Base-by-base conservation (phyloP, 2,888 invertebrate genomes). In the Gymnocheta viridis region DNA sequence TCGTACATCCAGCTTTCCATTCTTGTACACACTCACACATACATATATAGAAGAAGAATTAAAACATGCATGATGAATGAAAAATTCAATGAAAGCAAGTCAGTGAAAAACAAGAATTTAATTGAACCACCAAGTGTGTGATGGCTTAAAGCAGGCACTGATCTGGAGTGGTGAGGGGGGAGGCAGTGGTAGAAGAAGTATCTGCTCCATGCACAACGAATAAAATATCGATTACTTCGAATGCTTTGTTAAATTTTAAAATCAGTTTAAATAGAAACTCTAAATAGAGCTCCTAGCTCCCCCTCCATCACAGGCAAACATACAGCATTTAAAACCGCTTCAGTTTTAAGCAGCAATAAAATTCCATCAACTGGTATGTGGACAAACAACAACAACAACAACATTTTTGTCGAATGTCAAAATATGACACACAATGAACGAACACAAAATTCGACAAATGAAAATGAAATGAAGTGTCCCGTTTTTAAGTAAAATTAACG, bases 101-200 rank as follows among this genome's bases (percentile, higher is more conserved):
- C 10, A 41, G n/a, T 27, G 51, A 38, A 38, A 47, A 44, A 38
- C n/a, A 22, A n/a, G 35, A 47, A 56, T 66, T 35, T 44, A 66
- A 72, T 66, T 77, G 72, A 79, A 79, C 66, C 47, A 4, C 47
- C 56, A 72, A 72, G 79, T 64, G 12, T 35, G 27, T 10, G n/a
- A 56, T 14, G 54, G 6, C 10, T 41, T 12, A 6, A 32, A 35
- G 35, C 60, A 47, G 19, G 10, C 9, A n/a, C 19, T 19, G 3
- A 22, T 10, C 2, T 19, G 5, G 4, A 41, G 5, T n/a, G n/a
- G 5, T n/a, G n/a, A n/a, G 41, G 41, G 14, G 4, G n/a, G n/a
- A 14, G 14, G 10, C 41, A n/a, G n/a, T n/a, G n/a, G n/a, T n/a
- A n/a, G n/a, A n/a, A n/a, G n/a, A n/a, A n/a, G n/a, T n/a, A n/a